Percentiles rank a stretch among this genome's conserved stretches.
These are phyloP conservation scores for Desmodus rotundus DNA, from an alignment of 2,113 vertebrate genomes.

Conservation along the genomic window DNA sequence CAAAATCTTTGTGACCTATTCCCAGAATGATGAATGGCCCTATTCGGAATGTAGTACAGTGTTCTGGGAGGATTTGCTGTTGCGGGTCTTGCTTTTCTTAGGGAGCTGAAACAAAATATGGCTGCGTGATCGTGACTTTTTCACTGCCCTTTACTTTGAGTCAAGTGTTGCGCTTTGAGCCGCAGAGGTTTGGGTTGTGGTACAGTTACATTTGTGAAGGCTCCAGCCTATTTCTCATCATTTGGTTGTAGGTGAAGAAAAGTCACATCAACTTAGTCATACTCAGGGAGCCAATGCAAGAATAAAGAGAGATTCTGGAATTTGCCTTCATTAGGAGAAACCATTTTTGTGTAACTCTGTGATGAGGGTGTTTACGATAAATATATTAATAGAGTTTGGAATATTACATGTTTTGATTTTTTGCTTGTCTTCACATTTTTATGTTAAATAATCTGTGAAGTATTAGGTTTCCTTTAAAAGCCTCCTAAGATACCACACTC, in stretches of 20 bases:
- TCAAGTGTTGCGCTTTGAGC: not conserved
- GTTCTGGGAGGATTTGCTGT: not conserved
- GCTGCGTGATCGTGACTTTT: not conserved
- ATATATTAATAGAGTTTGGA: not conserved
- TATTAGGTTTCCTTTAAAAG: slow-evolving; percentile 31
- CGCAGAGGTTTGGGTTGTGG: not conserved
- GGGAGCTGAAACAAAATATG: not conserved
- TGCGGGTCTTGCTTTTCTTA: not conserved
- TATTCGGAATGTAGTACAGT: not conserved
- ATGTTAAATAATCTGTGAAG: slow-evolving; percentile 13
- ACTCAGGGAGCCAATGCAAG: not conserved
- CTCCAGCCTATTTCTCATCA: not conserved
- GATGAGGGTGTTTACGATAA: not conserved
- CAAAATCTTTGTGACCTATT: not conserved
- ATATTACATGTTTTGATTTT: not conserved
- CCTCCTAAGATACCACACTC: not conserved
- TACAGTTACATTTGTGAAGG: not conserved
- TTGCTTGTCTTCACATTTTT: slow-evolving; percentile 8
- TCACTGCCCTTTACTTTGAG: not conserved
- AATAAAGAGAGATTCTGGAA: not conserved
- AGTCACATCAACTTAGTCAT: not conserved
- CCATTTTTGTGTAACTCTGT: not conserved
- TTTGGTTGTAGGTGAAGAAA: not conserved
- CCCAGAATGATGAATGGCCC: not conserved
- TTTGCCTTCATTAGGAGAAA: not conserved